A percentile compares a stretch with the other conserved stretches of the same genome.
Evolutionary conservation across 1,140 invertebrate genomes (phyloP).

Genomic region (Bilobella aurantiaca): DNA sequence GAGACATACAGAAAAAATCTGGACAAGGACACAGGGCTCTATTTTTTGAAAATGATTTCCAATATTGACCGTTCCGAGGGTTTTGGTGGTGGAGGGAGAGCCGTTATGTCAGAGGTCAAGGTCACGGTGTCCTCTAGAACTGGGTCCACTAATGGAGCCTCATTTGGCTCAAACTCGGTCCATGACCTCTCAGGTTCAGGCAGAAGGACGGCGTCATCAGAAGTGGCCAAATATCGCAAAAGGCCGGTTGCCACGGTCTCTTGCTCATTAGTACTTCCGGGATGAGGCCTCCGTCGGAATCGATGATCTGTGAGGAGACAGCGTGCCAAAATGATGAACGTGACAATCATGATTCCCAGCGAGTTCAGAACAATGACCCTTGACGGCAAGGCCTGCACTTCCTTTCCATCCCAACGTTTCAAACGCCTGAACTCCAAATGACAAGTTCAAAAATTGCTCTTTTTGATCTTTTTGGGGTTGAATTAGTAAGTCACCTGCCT

Average conservation of each 20-base stretch:
- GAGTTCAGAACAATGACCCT: neutral
- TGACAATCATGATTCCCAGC: neutral
- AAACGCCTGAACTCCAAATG: neutral
- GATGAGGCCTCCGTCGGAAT: neutral
- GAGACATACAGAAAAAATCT: too few relatives aligned
- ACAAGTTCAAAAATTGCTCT: neutral
- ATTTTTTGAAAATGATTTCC: too few relatives aligned
- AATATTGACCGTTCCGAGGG: too few relatives aligned
- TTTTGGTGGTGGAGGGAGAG: neutral
- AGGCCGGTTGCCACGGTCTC: neutral
- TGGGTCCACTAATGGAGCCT: too few relatives aligned
- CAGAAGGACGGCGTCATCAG: neutral
- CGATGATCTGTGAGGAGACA: neutral
- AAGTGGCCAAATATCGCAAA: neutral
- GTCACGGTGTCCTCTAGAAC: conserved; percentile 27
- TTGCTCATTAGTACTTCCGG: neutral
- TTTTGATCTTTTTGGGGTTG: neutral
- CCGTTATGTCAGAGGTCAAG: too few relatives aligned
- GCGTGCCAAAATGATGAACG: neutral
- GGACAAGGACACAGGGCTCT: too few relatives aligned
- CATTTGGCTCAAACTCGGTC: conserved; percentile 28
- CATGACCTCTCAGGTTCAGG: neutral
- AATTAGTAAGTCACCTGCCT: neutral
- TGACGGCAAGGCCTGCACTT: neutral
- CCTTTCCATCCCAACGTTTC: neutral